These are phyloP conservation scores for Drosophila niveifrons DNA, from an alignment of 2,888 invertebrate genomes.

Conservation along the genomic window DNA sequence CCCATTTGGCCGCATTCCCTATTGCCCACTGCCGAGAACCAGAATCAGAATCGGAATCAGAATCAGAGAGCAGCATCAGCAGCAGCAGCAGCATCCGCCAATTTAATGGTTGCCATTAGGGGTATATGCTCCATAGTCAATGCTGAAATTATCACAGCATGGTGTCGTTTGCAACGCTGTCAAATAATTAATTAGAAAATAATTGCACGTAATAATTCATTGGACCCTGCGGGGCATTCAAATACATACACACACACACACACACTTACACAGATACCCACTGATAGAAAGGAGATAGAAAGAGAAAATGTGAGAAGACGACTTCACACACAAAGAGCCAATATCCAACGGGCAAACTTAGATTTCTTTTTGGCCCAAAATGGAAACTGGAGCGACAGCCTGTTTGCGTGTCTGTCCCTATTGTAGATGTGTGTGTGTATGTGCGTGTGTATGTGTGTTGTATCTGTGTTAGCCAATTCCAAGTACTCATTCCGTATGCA, in stretches of 20 bases:
- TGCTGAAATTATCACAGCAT: constrained; percentile 70
- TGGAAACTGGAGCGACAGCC: constrained; percentile 28
- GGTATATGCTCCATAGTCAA: constrained; percentile 43
- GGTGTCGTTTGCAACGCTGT: constrained; percentile 59
- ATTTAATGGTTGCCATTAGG: constrained; percentile 74
- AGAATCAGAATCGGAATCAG: not conserved
- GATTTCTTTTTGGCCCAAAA: constrained; percentile 59
- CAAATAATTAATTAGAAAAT: constrained; percentile 82
- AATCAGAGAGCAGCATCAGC: constrained; percentile 32
- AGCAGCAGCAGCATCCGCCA: constrained; percentile 39
- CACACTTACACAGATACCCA: constrained; percentile 16
- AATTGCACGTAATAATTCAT: constrained; percentile 81
- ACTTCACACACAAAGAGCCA: constrained; percentile 46
- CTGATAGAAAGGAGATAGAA: constrained; percentile 19
- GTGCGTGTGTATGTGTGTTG: constrained; percentile 16
- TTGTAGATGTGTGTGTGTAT: constrained; percentile 7
- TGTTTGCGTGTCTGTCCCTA: constrained; percentile 1
- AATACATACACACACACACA: constrained; percentile 39
- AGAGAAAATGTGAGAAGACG: constrained; percentile 18
- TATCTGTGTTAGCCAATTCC: constrained; percentile 51
- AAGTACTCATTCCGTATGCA: constrained; percentile 73
- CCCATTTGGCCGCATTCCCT: constrained; percentile 55
- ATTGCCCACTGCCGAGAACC: constrained; percentile 39
- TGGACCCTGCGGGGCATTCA: constrained; percentile 57
- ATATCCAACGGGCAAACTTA: constrained; percentile 44